Evolutionary conservation across 2,797 vertebrate genomes (phyloP), one percentile per base, ranked within the genome.

Genomic region (Paratrypauchen microcephalus): DNA sequence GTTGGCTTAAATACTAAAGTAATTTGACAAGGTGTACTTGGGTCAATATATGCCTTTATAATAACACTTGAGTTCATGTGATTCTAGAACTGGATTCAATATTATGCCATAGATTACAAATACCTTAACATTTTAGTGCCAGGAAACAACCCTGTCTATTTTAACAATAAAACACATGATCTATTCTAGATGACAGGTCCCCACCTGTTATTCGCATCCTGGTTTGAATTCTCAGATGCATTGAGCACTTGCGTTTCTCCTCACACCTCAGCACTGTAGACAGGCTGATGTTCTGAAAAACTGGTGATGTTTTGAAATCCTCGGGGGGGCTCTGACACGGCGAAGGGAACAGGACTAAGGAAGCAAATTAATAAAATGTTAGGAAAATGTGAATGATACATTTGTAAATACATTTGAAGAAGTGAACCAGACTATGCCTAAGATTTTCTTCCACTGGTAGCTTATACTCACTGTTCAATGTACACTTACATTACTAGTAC

Each of bases 201-300:
- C 0, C 80, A 94, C 93, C 87, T 12, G 68, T 58, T 2, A 92
- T 85, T 0, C 78, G 82, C 11, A 93, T n/a, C 16, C 8, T 8
- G 7, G 75, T 72, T 61, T 66, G 81, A 65, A 94, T 66, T 50
- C 73, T 64, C 21, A 94, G 91, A 54, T 75, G 77, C 0, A 94
- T 83, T 0, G 82, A 86, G 63, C 93, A 94, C 69, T 67, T 83
- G 69, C 88, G 91, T 41, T 47, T 83, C 32, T 77, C 80, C 45
- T 88, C 71, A 65, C 93, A 94, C 23, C 39, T 87, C 91, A 94
- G 86, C 56, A 88, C 90, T 0, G 91, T 87, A 24, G 89, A 90
- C 58, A 93, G 68, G 77, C 78, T 90, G 69, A 89, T 47, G 66
- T 88, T 83, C n/a, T 39, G 78, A 72, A 93, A 83, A 16, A 88